These are phyloP conservation scores for Microtus oregoni DNA, from an alignment of 2,113 vertebrate genomes.

Conservation along the genomic window DNA sequence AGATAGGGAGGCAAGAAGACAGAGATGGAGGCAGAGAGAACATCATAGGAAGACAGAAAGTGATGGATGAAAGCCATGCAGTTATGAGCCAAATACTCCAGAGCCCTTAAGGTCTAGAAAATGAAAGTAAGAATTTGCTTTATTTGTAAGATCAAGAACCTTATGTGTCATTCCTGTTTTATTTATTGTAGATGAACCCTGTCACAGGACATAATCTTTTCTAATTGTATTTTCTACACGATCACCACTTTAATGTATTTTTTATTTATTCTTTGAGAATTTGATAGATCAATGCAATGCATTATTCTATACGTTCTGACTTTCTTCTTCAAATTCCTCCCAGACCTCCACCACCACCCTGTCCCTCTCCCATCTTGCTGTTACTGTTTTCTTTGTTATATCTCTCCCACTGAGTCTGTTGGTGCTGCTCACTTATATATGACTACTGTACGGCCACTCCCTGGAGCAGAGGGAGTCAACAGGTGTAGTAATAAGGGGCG, in stretches of 20 bases:
- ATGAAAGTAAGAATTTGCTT: neutral
- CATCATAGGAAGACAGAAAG: rapidly evolving
- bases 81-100: neutral
- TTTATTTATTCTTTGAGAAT: neutral
- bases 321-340: neutral
- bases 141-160: neutral
- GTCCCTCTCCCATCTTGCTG: too few species aligned
- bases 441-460: neutral
- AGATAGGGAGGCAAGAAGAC: neutral
- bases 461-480: too few species aligned
- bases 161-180: neutral
- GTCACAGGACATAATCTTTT: neutral
- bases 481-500: too few species aligned
- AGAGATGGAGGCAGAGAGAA: neutral
- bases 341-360: neutral
- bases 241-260: neutral
- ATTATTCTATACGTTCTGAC: neutral
- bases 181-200: neutral
- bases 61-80: neutral
- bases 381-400: rapidly evolving
- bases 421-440: neutral
- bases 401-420: neutral
- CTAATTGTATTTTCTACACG: neutral
- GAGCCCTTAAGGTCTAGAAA: neutral
- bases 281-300: neutral